These are phyloP conservation scores for Ibidorhyncha struthersii DNA, from an alignment of 2,113 vertebrate species.

Conservation along the genomic window DNA sequence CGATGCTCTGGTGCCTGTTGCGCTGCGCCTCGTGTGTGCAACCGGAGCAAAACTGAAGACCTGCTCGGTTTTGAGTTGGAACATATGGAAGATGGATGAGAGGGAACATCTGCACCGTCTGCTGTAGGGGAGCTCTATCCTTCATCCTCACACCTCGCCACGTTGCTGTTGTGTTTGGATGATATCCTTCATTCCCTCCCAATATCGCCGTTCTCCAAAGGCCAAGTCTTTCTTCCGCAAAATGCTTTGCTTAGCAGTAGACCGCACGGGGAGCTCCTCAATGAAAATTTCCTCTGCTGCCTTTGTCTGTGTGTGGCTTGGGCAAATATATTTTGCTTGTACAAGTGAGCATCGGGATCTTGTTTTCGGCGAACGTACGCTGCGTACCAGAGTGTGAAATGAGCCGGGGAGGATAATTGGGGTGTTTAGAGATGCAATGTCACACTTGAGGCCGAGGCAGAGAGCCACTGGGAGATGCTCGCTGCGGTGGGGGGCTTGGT, in stretches of 20 bases:
- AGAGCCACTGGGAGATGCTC: not conserved
- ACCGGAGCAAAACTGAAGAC: not conserved
- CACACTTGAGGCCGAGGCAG: accelerated
- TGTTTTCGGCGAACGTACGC: accelerated
- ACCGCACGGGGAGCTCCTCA: not conserved
- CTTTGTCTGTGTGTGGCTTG: not conserved
- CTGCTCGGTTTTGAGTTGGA: not conserved
- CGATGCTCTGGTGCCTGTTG: not conserved
- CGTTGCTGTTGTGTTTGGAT: not conserved
- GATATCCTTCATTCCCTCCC: not conserved
- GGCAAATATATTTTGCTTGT: not conserved
- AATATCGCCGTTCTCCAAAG: accelerated
- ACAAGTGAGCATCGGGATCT: accelerated
- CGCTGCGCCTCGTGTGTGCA: accelerated
- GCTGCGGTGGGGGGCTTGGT: accelerated
- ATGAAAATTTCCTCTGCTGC: not conserved
- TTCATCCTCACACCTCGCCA: not conserved
- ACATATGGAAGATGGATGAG: not conserved
- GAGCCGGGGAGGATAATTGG: not conserved
- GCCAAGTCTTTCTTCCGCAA: not conserved
- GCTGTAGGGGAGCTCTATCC: not conserved
- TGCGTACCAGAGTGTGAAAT: accelerated
- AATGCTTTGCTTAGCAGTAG: not conserved
- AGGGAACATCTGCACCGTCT: not conserved
- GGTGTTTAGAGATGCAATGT: not conserved